phyloP scores from a whole-genome alignment of 2,113 vertebrate species.

The Etheostoma cragini region DNA sequence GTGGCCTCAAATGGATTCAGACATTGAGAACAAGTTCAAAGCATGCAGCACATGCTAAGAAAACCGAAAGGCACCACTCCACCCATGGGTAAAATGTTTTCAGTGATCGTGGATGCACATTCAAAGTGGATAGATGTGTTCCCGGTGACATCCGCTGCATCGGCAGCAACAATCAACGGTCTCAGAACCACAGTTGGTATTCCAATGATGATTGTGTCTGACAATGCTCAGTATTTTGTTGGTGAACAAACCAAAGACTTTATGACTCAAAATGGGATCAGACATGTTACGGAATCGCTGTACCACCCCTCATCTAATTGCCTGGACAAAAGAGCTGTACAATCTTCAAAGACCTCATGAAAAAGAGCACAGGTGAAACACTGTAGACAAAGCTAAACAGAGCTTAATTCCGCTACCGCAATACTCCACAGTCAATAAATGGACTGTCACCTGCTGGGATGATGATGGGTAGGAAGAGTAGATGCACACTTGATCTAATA shows the following conservation, averaged over 20 bases:
- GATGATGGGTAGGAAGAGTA: background rate
- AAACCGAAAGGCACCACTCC: conserved; percentile 20
- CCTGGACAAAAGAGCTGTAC: background rate
- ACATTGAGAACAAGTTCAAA: conserved; percentile 27
- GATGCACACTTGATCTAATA: background rate
- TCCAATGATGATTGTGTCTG: background rate
- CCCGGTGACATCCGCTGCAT: conserved; percentile 12
- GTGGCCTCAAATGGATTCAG: conserved; percentile 52
- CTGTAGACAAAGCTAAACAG: background rate
- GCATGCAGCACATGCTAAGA: conserved; percentile 14
- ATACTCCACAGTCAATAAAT: background rate
- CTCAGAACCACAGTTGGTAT: background rate
- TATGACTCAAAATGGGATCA: conserved; percentile 33
- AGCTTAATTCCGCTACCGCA: background rate
- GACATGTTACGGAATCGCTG: conserved; percentile 21
- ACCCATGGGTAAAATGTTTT: background rate
- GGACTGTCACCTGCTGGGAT: background rate
- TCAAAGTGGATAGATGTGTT: background rate
- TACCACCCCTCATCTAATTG: conserved; percentile 37
- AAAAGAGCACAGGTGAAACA: background rate
- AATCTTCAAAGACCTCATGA: background rate
- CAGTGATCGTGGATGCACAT: too few species aligned
- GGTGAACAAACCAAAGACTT: background rate
- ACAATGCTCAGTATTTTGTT: background rate
- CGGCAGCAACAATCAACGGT: conserved; percentile 18